These are phyloP conservation scores for Oreochromis aureus DNA, from an alignment of 2,113 vertebrate genomes.

Conservation along the genomic window DNA sequence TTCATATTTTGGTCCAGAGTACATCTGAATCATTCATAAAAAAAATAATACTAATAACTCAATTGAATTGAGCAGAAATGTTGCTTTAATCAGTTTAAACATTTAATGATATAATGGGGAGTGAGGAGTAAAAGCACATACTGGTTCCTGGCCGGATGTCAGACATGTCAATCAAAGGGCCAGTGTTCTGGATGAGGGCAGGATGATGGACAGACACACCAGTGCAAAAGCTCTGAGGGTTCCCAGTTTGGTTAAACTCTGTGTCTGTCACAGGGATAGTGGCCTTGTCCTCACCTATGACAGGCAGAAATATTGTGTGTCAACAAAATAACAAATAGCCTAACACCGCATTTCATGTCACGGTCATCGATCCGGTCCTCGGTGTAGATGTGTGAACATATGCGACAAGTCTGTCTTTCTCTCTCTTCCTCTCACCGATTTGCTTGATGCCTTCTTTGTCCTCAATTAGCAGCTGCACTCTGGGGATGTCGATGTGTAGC, in stretches of 20 bases:
- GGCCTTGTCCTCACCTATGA: constrained; percentile 92
- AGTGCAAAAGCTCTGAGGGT: constrained; percentile 96
- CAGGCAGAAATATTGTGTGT: not conserved
- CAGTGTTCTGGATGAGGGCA: constrained; percentile 94
- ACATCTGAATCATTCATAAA: not conserved
- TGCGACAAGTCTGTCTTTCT: not conserved
- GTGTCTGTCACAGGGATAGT: constrained; percentile 94
- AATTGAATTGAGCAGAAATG: not conserved
- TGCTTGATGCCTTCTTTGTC: constrained; percentile 99
- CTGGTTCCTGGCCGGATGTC: constrained; percentile 98
- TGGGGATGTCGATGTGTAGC: constrained; percentile 95
- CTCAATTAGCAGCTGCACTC: constrained; percentile 96
- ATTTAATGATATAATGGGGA: not conserved
- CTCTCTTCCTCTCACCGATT: constrained; percentile 78
- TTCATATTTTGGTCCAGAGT: not conserved
- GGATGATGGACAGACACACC: constrained; percentile 95
- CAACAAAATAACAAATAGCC: not conserved
- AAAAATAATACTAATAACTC: not conserved
- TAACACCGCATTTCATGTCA: not conserved
- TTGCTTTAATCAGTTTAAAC: not conserved
- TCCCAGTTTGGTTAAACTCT: constrained; percentile 95
- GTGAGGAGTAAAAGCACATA: constrained; percentile 61
- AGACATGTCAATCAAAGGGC: constrained; percentile 97
- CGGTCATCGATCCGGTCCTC: not conserved
- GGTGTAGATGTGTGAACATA: not conserved